Base-by-base conservation (phyloP, 2,797 vertebrate species). In the Streptopelia turtur region DNA sequence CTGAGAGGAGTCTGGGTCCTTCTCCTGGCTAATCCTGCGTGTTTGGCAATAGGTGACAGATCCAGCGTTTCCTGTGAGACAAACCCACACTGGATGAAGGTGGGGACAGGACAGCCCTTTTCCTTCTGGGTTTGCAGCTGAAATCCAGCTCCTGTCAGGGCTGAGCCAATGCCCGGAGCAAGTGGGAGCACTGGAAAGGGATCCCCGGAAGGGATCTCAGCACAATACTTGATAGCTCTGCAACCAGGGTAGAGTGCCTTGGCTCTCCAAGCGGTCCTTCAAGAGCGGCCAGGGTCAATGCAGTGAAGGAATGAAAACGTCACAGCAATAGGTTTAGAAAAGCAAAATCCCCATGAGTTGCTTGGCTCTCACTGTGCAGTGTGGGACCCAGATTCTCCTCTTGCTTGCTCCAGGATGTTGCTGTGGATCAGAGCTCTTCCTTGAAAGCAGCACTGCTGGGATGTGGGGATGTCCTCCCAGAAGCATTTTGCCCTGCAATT, bases 261-360 rank as follows among this genome's bases (percentile, higher is more conserved):
- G 66, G 20, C n/a, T 79, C 63, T n/a, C 8, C 35, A 50, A 61
- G n/a, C 28, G 33, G 33, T 35, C 18, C 25, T 35, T 50, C 39
- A 35, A 31, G 68, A 56, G 20, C 1, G 0, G 4, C 10, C 17
- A 37, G 45, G 16, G 21, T 53, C 22, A 33, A 65, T 35, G 72
- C 6, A 16, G 59, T 49, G 9, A 30, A 37, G 28, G 57, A 49
- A 25, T 43, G n/a, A 13, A 57, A 86, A 21, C 33, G 55, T n/a
- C 74, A 60, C 33, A 47, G 49, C 22, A 14, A 11, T 3, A 55
- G 22, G 30, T 47, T 81, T 55, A 57, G 56, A 71, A 78, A 87
- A 87, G 15, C 25, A 39, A 68, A 72, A 41, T 69, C 50, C 37
- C 27, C 7, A 11, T 0, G 2, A 64, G 50, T 5, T 0, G 1